A percentile compares a stretch with the other conserved stretches of the same genome.
phyloP scores from a whole-genome alignment of 1,140 invertebrate genomes.

The Zaprionus capensis region DNA sequence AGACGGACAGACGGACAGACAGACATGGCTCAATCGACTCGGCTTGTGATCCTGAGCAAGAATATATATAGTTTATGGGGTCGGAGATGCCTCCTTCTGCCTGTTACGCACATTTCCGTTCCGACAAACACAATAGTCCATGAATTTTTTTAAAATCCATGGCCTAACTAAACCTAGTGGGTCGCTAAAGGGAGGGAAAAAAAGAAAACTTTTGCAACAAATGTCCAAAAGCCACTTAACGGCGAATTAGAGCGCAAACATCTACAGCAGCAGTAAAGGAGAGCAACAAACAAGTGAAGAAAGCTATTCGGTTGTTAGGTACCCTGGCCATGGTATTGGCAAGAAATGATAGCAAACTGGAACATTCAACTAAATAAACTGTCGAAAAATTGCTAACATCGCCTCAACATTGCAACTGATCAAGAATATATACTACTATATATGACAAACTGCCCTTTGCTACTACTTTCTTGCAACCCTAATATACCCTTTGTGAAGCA shows the following conservation, averaged over 20 bases:
- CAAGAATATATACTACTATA: neutral
- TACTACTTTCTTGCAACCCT: neutral
- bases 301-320: neutral
- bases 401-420: neutral
- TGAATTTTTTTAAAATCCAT: too few relatives aligned
- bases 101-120: too few relatives aligned
- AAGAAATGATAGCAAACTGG: neutral
- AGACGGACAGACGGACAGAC: too few relatives aligned
- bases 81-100: too few relatives aligned
- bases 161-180: conserved; percentile 14
- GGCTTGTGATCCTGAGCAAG: too few relatives aligned
- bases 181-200: neutral
- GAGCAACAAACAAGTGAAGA: neutral
- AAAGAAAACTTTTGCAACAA: conserved; percentile 69
- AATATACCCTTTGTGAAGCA: neutral
- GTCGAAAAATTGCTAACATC: too few relatives aligned
- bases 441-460: neutral
- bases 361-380: too few relatives aligned
- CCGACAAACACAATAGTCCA: too few relatives aligned
- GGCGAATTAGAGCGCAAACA: conserved; percentile 74
- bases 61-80: too few relatives aligned
- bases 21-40: too few relatives aligned
- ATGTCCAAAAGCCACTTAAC: conserved; percentile 81
- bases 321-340: neutral
- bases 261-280: conserved; percentile 49